A percentile compares a stretch with the other conserved stretches of the same genome.
Conservation (phyloP, 2,888 invertebrate species). For the Orchesellides sinensis region DNA sequence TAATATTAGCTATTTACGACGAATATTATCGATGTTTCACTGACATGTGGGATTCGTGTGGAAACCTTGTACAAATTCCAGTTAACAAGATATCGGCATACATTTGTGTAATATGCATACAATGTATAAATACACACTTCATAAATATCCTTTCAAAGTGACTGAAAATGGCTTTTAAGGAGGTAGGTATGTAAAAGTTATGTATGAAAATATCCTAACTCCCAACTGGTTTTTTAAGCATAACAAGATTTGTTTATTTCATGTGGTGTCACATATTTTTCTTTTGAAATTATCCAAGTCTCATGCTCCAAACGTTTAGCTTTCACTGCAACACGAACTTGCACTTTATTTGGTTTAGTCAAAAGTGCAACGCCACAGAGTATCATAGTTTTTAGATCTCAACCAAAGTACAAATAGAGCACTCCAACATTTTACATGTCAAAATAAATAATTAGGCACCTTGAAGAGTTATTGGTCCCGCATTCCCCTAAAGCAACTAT, state of each 20-base stretch:
- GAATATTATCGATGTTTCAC: too few relatives aligned
- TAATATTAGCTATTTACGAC: too few relatives aligned
- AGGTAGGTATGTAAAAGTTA: neutral
- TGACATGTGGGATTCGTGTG: too few relatives aligned
- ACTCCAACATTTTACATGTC: too few relatives aligned
- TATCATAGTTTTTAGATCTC: neutral
- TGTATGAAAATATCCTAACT: too few relatives aligned
- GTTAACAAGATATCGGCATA: neutral
- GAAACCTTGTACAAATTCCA: neutral
- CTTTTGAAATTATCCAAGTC: neutral
- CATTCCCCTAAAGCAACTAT: neutral
- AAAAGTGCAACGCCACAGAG: neutral
- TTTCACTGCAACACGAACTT: conserved; percentile 5
- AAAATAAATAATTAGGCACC: neutral
- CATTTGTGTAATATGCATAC: neutral
- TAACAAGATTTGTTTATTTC: neutral
- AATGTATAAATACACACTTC: neutral
- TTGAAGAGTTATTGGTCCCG: neutral
- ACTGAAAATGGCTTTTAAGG: neutral
- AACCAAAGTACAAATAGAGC: neutral
- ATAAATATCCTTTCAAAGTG: neutral
- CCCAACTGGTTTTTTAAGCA: neutral
- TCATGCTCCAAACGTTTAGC: neutral
- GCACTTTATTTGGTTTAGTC: neutral
- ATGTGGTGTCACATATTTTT: neutral